Base-by-base conservation (phyloP, 2,113 vertebrate genomes). In the Cochlearius cochlearius region DNA sequence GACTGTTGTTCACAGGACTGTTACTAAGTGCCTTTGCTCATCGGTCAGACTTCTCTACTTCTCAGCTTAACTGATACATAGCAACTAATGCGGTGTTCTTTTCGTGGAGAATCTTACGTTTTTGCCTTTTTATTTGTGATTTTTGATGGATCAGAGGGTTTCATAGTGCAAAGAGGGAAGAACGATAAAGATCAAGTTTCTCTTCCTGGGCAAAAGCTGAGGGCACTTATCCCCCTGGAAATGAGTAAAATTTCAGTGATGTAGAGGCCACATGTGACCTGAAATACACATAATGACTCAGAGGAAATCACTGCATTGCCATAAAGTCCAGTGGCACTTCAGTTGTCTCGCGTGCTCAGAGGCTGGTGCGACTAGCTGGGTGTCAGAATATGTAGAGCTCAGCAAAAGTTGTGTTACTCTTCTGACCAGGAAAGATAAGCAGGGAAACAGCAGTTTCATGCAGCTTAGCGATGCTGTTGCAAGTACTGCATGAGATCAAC, bases 11-110 rank as follows among this genome's bases (percentile, higher is more conserved):
- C 91, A 68, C 75, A 81, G 92, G 30, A 94, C 74, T 78, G 90
- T 95, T 90, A 69, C 80, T 89, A 97, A 98, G 98, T 98, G 98
- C 98, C 97, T 98, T 98, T 82, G 79, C 82, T 95, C 67, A 3
- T 86, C 68, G 1, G 83, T 75, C 82, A 96, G 55, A 72, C 55
- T 72, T 85, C 68, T 53, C 74, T 41, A 19, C 66, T 88, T 79
- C 87, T 64, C 90, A 72, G 36, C 94, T 85, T 83, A 96, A 98
- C 97, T 97, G 94, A 97, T 96, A 93, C 34, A 16, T 72, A 90
- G 88, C 67, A 73, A 96, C 96, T 95, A 92, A 95, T 69, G 27
- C 3, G 0, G 32, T 32, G 18, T 86, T 89, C 72, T 66, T 74
- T 78, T 92, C 82, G 83, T 88, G 83, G 83, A 88, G 79, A 92